Evolutionary conservation across 2,888 invertebrate genomes (phyloP).

Genomic region (Drosophila ustulata): DNA sequence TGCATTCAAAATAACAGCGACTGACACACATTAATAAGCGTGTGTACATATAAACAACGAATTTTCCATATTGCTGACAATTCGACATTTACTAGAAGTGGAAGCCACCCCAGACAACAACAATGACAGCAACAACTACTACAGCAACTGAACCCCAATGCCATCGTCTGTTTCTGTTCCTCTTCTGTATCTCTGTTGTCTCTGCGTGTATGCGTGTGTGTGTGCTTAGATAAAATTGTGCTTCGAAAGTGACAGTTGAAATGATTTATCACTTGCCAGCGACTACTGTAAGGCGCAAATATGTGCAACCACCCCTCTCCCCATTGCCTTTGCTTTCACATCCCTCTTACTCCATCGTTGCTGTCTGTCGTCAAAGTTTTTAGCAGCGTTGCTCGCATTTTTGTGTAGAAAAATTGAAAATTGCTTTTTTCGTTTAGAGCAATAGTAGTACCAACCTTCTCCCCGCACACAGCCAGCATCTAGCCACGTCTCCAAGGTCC

Average conservation of each 20-base stretch:
- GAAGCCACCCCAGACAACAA: slow-evolving; percentile 49
- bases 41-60: slow-evolving; percentile 25
- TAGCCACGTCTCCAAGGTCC: neutral
- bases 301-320: slow-evolving; percentile 33
- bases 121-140: slow-evolving; percentile 24
- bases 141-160: slow-evolving; percentile 55
- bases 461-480: neutral
- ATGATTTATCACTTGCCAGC: slow-evolving; percentile 84
- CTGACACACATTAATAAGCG: slow-evolving; percentile 51
- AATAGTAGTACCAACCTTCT: slow-evolving; percentile 10
- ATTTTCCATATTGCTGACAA: slow-evolving; percentile 68
- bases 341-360: slow-evolving; percentile 3
- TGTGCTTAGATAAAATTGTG: slow-evolving; percentile 85
- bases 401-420: slow-evolving; percentile 79
- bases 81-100: slow-evolving; percentile 31
- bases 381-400: slow-evolving; percentile 80
- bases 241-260: slow-evolving; percentile 85
- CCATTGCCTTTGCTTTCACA: neutral
- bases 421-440: slow-evolving; percentile 71
- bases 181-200: slow-evolving; percentile 26
- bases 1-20: slow-evolving; percentile 33
- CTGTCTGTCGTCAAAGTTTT: slow-evolving; percentile 83
- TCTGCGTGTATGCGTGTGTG: slow-evolving; percentile 38
- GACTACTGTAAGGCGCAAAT: slow-evolving; percentile 74
- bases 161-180: slow-evolving; percentile 39